Conservation (phyloP, 2,113 vertebrate species). For the Cacatua alba region DNA sequence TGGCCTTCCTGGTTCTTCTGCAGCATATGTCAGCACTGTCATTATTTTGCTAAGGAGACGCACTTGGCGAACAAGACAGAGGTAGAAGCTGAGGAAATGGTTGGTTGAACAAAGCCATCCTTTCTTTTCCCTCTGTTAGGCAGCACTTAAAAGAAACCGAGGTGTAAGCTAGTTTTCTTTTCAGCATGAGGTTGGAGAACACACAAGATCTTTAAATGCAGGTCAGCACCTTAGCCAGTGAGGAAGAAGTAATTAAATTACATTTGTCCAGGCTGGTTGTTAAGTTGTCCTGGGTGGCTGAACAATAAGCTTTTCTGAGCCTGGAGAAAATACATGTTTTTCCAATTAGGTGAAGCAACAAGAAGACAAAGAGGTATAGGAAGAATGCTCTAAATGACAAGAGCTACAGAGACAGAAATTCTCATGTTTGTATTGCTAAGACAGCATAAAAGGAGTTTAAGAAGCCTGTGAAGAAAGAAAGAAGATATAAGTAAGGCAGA, state of each 20-base stretch:
- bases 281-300: constrained; percentile 49
- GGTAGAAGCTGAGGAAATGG: constrained; percentile 28
- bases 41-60: constrained; percentile 17
- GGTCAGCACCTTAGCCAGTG: constrained; percentile 56
- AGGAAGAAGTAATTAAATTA: constrained; percentile 69
- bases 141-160: constrained; percentile 53
- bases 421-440: neutral
- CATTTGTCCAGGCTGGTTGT: constrained; percentile 46
- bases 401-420: neutral
- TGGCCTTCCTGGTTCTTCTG: neutral
- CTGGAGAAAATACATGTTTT: constrained; percentile 43
- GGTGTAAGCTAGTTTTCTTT: constrained; percentile 51
- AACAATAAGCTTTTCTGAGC: constrained; percentile 50
- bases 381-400: constrained; percentile 25
- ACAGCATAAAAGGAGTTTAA: neutral
- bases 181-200: constrained; percentile 55
- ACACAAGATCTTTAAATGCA: constrained; percentile 54
- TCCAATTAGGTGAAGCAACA: constrained; percentile 52
- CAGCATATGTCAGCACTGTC: neutral
- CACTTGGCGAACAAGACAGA: neutral
- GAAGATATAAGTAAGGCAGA: neutral
- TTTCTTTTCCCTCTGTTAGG: constrained; percentile 47
- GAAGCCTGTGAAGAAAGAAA: neutral
- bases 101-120: constrained; percentile 46
- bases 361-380: constrained; percentile 32